Conservation (phyloP, 2,797 vertebrate genomes). For the Xenopus petersii region DNA sequence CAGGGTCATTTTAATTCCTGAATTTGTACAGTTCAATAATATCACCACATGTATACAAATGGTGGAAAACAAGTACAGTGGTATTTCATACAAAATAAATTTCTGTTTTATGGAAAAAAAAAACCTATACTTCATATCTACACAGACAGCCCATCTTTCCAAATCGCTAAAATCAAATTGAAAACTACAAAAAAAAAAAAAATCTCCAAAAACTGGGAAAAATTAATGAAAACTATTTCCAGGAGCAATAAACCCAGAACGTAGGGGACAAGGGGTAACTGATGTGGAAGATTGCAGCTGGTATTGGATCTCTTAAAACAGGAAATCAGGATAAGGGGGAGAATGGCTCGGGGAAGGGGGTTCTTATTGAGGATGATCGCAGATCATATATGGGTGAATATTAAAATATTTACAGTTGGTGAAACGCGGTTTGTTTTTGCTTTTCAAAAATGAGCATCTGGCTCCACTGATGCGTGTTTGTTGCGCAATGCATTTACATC, state of each 20-base stretch:
- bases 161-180: slow-evolving; percentile 76
- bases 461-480: slow-evolving; percentile 54
- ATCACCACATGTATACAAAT: slow-evolving; percentile 96
- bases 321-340: slow-evolving; percentile 19
- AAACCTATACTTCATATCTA: slow-evolving; percentile 82
- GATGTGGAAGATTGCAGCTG: slow-evolving; percentile 61
- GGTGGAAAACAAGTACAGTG: slow-evolving; percentile 92
- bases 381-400: slow-evolving; percentile 70
- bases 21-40: slow-evolving; percentile 84
- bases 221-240: slow-evolving; percentile 68
- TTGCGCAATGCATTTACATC: slow-evolving; percentile 49
- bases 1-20: slow-evolving; percentile 97
- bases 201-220: slow-evolving; percentile 72
- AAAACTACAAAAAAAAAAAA: slow-evolving; percentile 57
- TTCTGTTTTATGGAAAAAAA: slow-evolving; percentile 65
- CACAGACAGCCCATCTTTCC: slow-evolving; percentile 79
- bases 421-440: too few species aligned
- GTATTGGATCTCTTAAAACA: slow-evolving; percentile 53
- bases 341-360: slow-evolving; percentile 42
- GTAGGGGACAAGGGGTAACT: slow-evolving; percentile 62
- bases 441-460: slow-evolving; percentile 60
- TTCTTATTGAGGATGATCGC: slow-evolving; percentile 64
- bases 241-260: slow-evolving; percentile 74
- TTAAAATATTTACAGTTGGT: slow-evolving; percentile 73
- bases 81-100: slow-evolving; percentile 92